Conservation (phyloP, 1,140 invertebrate genomes). For the Drosophila ficusphila region DNA sequence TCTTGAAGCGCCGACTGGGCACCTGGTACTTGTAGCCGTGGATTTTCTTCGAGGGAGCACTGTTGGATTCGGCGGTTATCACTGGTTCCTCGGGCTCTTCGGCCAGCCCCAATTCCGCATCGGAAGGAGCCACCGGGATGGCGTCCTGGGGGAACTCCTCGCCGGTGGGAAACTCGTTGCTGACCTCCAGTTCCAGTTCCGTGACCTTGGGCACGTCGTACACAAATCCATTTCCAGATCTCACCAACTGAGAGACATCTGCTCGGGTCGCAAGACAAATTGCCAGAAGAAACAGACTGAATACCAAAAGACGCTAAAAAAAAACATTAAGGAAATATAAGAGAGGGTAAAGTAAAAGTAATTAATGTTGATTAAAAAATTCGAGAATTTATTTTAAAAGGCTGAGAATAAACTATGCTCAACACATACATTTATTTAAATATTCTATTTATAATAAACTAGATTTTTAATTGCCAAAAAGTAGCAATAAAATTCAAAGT, state of each 20-base stretch:
- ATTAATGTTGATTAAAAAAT: background rate
- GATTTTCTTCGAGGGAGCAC: background rate
- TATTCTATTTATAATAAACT: background rate
- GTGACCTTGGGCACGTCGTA: conserved; percentile 71
- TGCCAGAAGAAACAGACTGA: conserved; percentile 24
- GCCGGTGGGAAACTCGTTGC: conserved; percentile 68
- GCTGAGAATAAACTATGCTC: background rate
- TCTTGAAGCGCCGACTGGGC: conserved; percentile 67
- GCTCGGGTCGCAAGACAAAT: conserved; percentile 29
- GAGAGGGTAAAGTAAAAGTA: background rate
- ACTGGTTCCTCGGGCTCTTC: conserved; percentile 35
- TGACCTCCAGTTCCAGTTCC: conserved; percentile 66
- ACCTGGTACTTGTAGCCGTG: conserved; percentile 66
- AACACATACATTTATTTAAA: background rate
- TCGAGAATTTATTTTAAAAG: background rate
- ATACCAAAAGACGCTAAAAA: conserved; percentile 34
- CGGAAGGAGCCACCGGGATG: conserved; percentile 66
- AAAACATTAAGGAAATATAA: too few relatives aligned
- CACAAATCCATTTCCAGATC: conserved; percentile 74
- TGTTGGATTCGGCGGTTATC: conserved; percentile 22
- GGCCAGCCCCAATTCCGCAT: conserved; percentile 55
- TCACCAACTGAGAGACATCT: conserved; percentile 71
- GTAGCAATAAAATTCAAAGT: background rate
- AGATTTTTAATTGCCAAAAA: background rate
- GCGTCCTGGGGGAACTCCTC: conserved; percentile 70